These are phyloP conservation scores for Chaitophorus viminalis DNA, from an alignment of 2,888 invertebrate genomes.

Conservation along the genomic window DNA sequence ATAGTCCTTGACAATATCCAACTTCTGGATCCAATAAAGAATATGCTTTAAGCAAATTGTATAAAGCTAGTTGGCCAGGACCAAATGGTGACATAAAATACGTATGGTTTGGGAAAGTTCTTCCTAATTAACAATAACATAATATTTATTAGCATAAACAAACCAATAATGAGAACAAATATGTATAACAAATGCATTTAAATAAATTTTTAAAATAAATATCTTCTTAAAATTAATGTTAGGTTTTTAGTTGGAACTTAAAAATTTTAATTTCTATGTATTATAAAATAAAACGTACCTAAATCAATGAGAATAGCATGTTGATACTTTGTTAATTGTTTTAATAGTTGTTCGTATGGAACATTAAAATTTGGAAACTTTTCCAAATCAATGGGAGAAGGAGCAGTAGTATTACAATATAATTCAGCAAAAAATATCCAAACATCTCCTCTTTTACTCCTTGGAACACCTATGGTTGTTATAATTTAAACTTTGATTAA, in stretches of 20 bases:
- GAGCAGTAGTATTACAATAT: slow-evolving; percentile 76
- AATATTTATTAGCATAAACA: slow-evolving; percentile 16
- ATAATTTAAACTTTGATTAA: slow-evolving; percentile 21
- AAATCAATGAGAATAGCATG: slow-evolving; percentile 96
- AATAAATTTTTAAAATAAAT: neutral
- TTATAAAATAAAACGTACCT: slow-evolving; percentile 69
- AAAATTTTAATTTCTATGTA: neutral
- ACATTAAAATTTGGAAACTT: slow-evolving; percentile 80
- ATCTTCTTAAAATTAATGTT: too few relatives aligned
- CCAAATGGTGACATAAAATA: slow-evolving; percentile 93
- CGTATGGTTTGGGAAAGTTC: slow-evolving; percentile 94
- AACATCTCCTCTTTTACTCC: slow-evolving; percentile 84
- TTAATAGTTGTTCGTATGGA: slow-evolving; percentile 82
- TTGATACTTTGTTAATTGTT: slow-evolving; percentile 92
- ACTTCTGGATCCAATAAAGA: slow-evolving; percentile 93
- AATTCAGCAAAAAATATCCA: slow-evolving; percentile 93
- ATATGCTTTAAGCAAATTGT: slow-evolving; percentile 95
- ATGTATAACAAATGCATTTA: neutral
- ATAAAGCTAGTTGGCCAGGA: slow-evolving; percentile 90
- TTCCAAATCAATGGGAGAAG: slow-evolving; percentile 77
- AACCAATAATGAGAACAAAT: neutral
- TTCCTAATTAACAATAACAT: slow-evolving; percentile 69
- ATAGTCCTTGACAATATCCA: slow-evolving; percentile 96
- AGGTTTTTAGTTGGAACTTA: too few relatives aligned
- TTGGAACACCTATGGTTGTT: slow-evolving; percentile 78